Base-by-base conservation (phyloP, 2,888 invertebrate species). In the Portevinia maculata region DNA sequence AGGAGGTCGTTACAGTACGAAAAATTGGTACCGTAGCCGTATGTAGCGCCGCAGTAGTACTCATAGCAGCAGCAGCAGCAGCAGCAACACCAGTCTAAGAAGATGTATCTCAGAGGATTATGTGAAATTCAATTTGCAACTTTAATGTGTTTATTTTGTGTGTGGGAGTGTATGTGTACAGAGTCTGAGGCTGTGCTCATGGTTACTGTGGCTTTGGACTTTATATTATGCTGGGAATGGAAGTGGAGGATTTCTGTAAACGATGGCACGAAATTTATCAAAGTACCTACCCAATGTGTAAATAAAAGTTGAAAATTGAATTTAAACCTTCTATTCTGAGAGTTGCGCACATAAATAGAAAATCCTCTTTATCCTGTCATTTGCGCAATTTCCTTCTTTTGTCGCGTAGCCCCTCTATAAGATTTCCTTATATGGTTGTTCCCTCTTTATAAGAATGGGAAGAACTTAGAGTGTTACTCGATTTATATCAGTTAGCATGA, bases 281-380 rank as follows among this genome's bases (percentile, higher is more conserved):
- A 84, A 78, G 78, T 73, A 79, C 78, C 84, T 84, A 74, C 76
- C 73, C 79, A 74, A 84, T 84, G 84, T 81, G 84, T 85, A 85
- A 85, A 84, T 85, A 84, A 85, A 85, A 85, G 85, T 79, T 84
- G 71, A 52, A 85, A 85, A 85, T 84, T 79, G 84, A 85, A 84
- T 85, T 85, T 84, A 84, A 85, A 84, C 79, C 84, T 81, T 76
- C 79, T 79, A 79, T 85, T 84, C 55, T 71, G 59, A 69, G 76
- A 75, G 65, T 62, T 70, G 67, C 76, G 70, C 65, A 83, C 65
- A 79, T 84, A 84, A 84, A 84, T 84, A 84, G 84, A 59, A 84
- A 84, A 84, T 84, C 84, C 84, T 84, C 70, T 84, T 84, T 84
- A 84, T 84, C 84, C 79, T 78, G 73, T 84, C 79, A 84, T 84